These are phyloP conservation scores for Pipistrellus kuhlii DNA, from an alignment of 2,797 vertebrate genomes.

Conservation along the genomic window DNA sequence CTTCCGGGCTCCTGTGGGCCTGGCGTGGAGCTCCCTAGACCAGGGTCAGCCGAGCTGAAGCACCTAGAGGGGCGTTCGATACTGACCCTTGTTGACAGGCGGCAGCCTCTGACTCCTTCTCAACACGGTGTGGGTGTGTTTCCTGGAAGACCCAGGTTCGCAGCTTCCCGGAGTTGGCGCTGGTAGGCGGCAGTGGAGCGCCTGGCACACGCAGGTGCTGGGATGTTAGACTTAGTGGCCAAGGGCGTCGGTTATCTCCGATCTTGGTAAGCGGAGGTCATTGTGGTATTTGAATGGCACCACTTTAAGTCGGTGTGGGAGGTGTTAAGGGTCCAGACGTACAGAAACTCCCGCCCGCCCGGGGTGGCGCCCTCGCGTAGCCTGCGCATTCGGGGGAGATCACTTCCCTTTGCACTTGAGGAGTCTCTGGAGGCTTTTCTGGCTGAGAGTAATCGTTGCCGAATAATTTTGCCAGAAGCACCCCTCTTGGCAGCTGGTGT, in stretches of 20 bases:
- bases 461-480: neutral
- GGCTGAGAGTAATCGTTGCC: neutral
- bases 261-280: neutral
- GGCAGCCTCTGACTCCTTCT: neutral
- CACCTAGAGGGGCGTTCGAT: neutral
- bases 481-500: neutral
- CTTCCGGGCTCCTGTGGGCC: neutral
- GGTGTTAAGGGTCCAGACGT: fast-evolving
- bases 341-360: neutral
- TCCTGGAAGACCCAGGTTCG: neutral
- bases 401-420: neutral
- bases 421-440: neutral
- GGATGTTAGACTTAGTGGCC: neutral
- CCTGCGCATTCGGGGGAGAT: neutral
- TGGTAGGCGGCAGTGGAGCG: no score
- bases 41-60: neutral
- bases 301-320: fast-evolving
- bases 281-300: neutral
- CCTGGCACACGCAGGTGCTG: no score
- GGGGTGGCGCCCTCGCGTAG: fast-evolving
- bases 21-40: neutral
- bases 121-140: neutral
- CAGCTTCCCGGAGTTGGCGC: neutral
- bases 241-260: fast-evolving
- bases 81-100: neutral